These are phyloP conservation scores for Halichoerus grypus DNA, from an alignment of 2,113 vertebrate species.

Conservation along the genomic window DNA sequence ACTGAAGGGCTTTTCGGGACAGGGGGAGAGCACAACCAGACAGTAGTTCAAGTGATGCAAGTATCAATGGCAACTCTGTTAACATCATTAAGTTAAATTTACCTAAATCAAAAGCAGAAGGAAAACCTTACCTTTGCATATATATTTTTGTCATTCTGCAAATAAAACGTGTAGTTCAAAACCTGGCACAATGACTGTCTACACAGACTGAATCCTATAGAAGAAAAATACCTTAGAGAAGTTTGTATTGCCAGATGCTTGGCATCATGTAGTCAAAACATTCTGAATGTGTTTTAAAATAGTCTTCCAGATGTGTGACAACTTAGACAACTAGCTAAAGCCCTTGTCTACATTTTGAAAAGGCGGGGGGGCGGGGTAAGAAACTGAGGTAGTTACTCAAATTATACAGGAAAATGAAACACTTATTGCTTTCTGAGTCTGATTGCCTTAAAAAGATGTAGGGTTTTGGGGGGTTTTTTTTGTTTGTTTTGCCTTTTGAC, in stretches of 20 bases:
- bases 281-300: constrained; percentile 66
- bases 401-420: constrained; percentile 52
- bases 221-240: constrained; percentile 56
- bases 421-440: constrained; percentile 5
- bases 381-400: constrained; percentile 53
- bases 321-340: constrained; percentile 11
- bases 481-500: neutral
- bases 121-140: constrained; percentile 52
- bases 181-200: constrained; percentile 31
- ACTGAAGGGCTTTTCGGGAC: neutral
- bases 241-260: constrained; percentile 68
- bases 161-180: constrained; percentile 64
- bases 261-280: constrained; percentile 64
- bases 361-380: neutral
- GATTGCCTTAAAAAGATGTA: constrained; percentile 10
- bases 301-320: constrained; percentile 73
- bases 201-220: constrained; percentile 40
- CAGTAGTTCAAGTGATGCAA: neutral
- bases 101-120: constrained; percentile 63
- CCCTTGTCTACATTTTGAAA: constrained; percentile 22
- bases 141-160: constrained; percentile 45
- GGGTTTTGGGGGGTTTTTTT: neutral
- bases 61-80: constrained; percentile 33
- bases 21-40: neutral
- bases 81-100: constrained; percentile 42